Conservation (phyloP, 2,888 invertebrate genomes). For the Thera britannica region DNA sequence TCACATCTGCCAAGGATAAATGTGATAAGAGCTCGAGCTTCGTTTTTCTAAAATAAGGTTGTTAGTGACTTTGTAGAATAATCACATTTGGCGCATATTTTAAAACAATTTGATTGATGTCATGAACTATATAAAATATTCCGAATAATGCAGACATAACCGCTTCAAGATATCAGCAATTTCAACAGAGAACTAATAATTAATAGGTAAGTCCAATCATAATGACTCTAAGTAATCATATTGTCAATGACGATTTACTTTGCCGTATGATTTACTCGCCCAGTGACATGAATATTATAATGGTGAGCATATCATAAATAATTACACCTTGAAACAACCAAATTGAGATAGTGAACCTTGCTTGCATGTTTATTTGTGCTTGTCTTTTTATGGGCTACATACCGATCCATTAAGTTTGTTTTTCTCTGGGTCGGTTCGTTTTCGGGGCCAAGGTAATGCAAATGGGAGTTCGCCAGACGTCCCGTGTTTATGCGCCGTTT, state of each 20-base stretch:
- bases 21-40: constrained; percentile 5
- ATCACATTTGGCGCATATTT: constrained; percentile 27
- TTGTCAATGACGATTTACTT: constrained; percentile 32
- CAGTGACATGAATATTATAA: constrained; percentile 21
- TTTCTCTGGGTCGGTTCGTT: constrained; percentile 37
- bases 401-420: constrained; percentile 42
- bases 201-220: not conserved
- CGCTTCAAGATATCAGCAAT: constrained; percentile 10
- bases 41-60: constrained; percentile 5
- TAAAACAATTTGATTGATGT: constrained; percentile 43
- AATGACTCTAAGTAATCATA: constrained; percentile 14
- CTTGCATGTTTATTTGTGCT: constrained; percentile 14
- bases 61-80: not conserved
- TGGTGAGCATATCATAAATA: constrained; percentile 25
- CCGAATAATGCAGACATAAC: constrained; percentile 7
- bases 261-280: constrained; percentile 27
- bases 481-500: constrained; percentile 58
- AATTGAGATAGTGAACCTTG: constrained; percentile 26
- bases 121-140: constrained; percentile 29
- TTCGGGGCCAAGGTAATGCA: constrained; percentile 63
- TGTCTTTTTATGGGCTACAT: constrained; percentile 47
- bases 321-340: constrained; percentile 35
- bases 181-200: not conserved
- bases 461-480: constrained; percentile 51
- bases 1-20: constrained; percentile 10